Evolutionary conservation across 2,113 vertebrate genomes (phyloP).

Genomic region (Psilopsiagon aymara): DNA sequence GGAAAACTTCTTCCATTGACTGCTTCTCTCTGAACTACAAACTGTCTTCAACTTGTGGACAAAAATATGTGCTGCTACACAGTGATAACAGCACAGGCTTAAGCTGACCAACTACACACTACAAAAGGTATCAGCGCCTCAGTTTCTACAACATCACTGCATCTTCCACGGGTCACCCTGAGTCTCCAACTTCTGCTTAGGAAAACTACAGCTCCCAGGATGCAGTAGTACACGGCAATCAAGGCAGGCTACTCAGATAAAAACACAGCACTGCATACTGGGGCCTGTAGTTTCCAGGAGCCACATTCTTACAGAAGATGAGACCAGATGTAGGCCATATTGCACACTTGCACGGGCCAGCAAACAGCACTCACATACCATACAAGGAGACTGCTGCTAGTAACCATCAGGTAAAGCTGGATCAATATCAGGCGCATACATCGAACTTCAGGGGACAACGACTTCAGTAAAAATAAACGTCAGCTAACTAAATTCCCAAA

Average conservation of each 20-base stretch:
- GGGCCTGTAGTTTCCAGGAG: conserved; percentile 64
- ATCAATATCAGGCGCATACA: fast-evolving
- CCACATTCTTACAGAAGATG: background rate
- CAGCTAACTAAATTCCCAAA: background rate
- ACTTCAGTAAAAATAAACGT: background rate
- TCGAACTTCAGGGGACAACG: background rate
- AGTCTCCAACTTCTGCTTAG: background rate
- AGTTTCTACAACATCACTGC: background rate
- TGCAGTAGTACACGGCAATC: conserved; percentile 9
- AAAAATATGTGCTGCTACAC: background rate
- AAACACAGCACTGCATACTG: conserved; percentile 59
- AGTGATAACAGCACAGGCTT: background rate
- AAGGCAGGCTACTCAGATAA: background rate
- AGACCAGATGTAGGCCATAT: conserved; percentile 43
- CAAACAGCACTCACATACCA: fast-evolving
- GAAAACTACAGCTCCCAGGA: conserved; percentile 74
- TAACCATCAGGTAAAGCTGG: background rate
- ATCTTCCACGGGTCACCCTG: background rate
- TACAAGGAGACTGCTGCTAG: fast-evolving
- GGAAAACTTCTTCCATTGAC: background rate
- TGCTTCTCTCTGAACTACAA: background rate
- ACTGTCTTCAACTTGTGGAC: background rate
- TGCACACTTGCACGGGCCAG: background rate
- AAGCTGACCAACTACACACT: conserved; percentile 24
- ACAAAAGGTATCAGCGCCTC: background rate